Conservation (phyloP, 1,140 invertebrate species). For the Diabrotica undecimpunctata region DNA sequence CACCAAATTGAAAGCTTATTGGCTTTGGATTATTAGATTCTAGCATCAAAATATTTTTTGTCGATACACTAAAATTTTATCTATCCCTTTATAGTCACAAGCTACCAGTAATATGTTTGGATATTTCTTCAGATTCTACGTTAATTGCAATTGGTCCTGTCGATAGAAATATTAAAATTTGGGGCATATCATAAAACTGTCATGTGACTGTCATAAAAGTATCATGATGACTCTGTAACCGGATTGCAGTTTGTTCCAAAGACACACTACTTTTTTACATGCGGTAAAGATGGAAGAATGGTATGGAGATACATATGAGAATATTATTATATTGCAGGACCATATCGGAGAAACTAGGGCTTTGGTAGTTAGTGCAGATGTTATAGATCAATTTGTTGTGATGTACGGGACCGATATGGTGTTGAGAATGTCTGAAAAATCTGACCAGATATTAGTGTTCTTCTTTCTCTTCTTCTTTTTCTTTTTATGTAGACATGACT, state of each 20-base stretch:
- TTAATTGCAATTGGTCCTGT: conserved; percentile 91
- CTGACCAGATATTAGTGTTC: conserved; percentile 85
- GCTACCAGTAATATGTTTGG: conserved; percentile 88
- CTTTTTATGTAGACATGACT: too few relatives aligned
- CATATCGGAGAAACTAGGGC: conserved; percentile 76
- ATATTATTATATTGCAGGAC: conserved; percentile 84
- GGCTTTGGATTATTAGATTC: conserved; percentile 88
- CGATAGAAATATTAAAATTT: conserved; percentile 95
- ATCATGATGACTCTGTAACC: conserved; percentile 93
- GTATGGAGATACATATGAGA: conserved; percentile 92
- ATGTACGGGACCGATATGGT: conserved; percentile 87
- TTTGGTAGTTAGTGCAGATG: conserved; percentile 74
- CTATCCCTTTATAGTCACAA: conserved; percentile 95
- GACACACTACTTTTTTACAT: conserved; percentile 92
- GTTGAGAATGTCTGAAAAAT: conserved; percentile 82
- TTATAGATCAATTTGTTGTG: conserved; percentile 74
- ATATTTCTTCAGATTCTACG: conserved; percentile 88
- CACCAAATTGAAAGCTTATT: conserved; percentile 82
- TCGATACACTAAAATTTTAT: conserved; percentile 95
- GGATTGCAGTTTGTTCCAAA: conserved; percentile 82
- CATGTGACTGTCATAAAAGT: conserved; percentile 91
- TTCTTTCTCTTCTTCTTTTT: too few relatives aligned
- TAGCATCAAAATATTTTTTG: conserved; percentile 94
- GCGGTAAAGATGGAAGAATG: conserved; percentile 95
- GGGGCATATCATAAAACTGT: conserved; percentile 99